phyloP scores from a whole-genome alignment of 2,113 vertebrate species.

The Stegostoma tigrinum region DNA sequence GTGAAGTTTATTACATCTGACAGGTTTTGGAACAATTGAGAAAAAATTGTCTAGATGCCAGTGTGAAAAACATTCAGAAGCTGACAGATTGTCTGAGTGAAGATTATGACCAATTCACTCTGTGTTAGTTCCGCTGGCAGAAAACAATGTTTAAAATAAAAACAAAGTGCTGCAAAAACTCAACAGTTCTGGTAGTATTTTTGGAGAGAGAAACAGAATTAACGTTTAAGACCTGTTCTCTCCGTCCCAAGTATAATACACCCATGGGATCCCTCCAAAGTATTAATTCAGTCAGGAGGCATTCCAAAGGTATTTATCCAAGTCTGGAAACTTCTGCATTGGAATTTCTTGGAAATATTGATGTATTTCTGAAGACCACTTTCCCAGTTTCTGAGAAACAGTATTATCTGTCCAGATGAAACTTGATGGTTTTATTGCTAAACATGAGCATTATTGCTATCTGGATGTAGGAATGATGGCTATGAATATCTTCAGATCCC shows the following conservation, averaged over 20 bases:
- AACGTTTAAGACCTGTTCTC: background rate
- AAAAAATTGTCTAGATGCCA: background rate
- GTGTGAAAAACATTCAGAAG: background rate
- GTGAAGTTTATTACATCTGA: background rate
- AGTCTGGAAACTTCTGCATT: background rate
- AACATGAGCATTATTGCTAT: background rate
- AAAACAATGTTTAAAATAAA: background rate
- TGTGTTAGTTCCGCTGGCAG: background rate
- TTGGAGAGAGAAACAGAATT: background rate
- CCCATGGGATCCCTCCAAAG: background rate
- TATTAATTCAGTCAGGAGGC: background rate
- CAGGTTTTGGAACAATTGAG: background rate
- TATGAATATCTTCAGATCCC: background rate
- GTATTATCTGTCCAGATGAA: background rate
- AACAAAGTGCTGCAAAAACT: background rate
- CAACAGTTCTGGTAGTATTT: background rate
- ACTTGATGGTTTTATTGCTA: background rate
- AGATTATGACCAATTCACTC: background rate
- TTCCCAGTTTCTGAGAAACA: background rate
- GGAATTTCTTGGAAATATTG: background rate
- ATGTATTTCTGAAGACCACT: background rate
- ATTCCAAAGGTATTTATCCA: background rate
- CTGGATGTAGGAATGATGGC: background rate
- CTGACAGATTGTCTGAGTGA: background rate
- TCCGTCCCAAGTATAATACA: background rate